phyloP scores from a whole-genome alignment of 30 jellyfish, hydroid and myxozoan species.

The Euphysa ruthae region DNA sequence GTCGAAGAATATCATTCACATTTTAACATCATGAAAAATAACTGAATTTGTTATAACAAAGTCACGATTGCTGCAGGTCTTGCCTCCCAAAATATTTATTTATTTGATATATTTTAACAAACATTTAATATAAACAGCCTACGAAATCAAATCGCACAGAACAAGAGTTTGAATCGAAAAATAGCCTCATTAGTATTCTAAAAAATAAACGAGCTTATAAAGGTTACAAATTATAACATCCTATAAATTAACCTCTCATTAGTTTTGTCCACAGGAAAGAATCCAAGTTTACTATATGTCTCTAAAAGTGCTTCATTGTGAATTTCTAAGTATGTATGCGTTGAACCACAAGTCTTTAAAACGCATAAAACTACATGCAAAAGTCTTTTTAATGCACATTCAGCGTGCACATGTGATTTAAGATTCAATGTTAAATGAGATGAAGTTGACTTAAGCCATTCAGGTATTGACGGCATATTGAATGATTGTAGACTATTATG shows the following conservation, averaged over 20 bases:
- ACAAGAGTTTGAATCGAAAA: too few relatives aligned
- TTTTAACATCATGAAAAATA: too few relatives aligned
- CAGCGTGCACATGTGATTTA: slow-evolving; percentile 42
- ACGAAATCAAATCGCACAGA: too few relatives aligned
- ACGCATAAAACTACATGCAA: slow-evolving; percentile 52
- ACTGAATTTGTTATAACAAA: too few relatives aligned
- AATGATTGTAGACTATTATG: neutral
- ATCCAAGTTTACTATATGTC: slow-evolving; percentile 60
- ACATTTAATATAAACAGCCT: too few relatives aligned
- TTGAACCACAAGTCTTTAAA: slow-evolving; percentile 70
- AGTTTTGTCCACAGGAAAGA: slow-evolving; percentile 27
- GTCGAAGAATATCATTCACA: too few relatives aligned
- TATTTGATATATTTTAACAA: too few relatives aligned
- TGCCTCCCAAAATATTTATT: too few relatives aligned
- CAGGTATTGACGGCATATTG: slow-evolving; percentile 30
- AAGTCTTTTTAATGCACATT: slow-evolving; percentile 54
- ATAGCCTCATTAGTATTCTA: too few relatives aligned
- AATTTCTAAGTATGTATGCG: slow-evolving; percentile 47
- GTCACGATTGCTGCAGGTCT: too few relatives aligned
- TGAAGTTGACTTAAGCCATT: slow-evolving; percentile 45
- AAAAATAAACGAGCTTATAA: neutral
- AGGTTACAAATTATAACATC: neutral
- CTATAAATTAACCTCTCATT: neutral
- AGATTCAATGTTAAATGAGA: slow-evolving; percentile 59
- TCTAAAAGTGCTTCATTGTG: slow-evolving; percentile 46